Evolutionary conservation across 2,888 invertebrate species (phyloP), one percentile per base, ranked within the genome.

Genomic region (Hemithea aestivaria): DNA sequence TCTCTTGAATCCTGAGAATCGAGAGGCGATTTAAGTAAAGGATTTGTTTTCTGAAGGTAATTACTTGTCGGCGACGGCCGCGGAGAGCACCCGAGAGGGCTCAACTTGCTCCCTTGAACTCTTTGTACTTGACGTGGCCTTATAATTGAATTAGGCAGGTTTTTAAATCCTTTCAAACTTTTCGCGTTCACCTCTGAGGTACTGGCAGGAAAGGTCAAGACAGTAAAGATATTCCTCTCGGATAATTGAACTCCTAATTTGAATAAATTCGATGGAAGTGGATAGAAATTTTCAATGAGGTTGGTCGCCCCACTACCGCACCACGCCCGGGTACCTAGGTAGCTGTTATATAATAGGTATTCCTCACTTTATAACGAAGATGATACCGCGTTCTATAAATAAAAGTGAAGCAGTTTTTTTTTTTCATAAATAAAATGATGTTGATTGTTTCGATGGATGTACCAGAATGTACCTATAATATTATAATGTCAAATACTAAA

Each of bases 1-100:
- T 41, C 33, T 37, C 34, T 32, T 22, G 28, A 37, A 35, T 23
- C 31, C 27, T 44, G 37, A 33, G 50, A 55, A 60, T 62, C 56
- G 56, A 55, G 45, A 57, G 54, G 54, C 59, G 60, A 64, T 62
- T 59, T 62, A 62, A 58, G 57, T 51, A 58, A 50, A 52, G 54
- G 50, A 56, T 61, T 62, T 54, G 53, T 58, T 65, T 56, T 50
- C 46, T 40, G 43, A 48, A 41, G 40, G 37, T 51, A 48, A 48
- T 47, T 54, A 48, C 48, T 53, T 56, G 56, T 56, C 46, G 50
- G 46, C 54, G 56, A 47, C 55, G 55, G 48, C 43, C 36, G 35
- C 42, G 38, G 35, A 25, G 31, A 45, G 38, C 20, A 20, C 37
- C 30, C 33, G 30, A 45, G 35, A 48, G 21, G 36, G 43, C 37